Base-by-base conservation (phyloP, 2,113 vertebrate genomes). In the Peucedramus taeniatus region DNA sequence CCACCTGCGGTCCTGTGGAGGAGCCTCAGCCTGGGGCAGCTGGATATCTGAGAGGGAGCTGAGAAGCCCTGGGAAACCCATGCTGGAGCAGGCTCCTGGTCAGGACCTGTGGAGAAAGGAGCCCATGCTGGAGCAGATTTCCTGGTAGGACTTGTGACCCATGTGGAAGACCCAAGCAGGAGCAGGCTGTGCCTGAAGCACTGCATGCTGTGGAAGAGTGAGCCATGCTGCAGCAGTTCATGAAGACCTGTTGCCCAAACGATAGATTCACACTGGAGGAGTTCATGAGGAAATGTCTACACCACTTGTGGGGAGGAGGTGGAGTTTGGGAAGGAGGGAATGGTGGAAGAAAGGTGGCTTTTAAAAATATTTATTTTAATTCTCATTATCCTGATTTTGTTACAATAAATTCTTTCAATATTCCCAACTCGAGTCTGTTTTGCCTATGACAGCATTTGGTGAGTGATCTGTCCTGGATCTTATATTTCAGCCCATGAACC, bases 201-300 rank as follows among this genome's bases (percentile, higher is more conserved):
- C 17, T 35, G 35, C 9, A 22, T 9, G 16, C 22, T 0, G 3
- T n/a, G 42, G 22, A 42, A 56, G 30, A 13, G 31, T 27, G 49
- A 35, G 1, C 35, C 31, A 22, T 1, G 1, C 33, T 64, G 35
- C 37, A 31, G 31, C 12, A 37, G 22, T 8, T 57, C 0, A 0
- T 23, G 35, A 4, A 49, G 11, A 50, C 11, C 22, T 35, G 15
- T 2, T 44, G 4, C 27, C 22, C 28, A 15, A 11, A 14, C 27
- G 22, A 44, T 16, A 31, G 22, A 44, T 14, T 64, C 50, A 44
- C 13, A 21, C 7, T 44, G 31, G 42, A 72, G 35, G 65, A 37
- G 7, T 28, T 57, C 2, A 15, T 16, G 14, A 40, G 50, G 18
- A 50, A 20, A 27, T 44, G 14, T 50, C 18, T 28, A 18, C 3